phyloP scores from a whole-genome alignment of 2,888 invertebrate species.

The Agrotis clavis region DNA sequence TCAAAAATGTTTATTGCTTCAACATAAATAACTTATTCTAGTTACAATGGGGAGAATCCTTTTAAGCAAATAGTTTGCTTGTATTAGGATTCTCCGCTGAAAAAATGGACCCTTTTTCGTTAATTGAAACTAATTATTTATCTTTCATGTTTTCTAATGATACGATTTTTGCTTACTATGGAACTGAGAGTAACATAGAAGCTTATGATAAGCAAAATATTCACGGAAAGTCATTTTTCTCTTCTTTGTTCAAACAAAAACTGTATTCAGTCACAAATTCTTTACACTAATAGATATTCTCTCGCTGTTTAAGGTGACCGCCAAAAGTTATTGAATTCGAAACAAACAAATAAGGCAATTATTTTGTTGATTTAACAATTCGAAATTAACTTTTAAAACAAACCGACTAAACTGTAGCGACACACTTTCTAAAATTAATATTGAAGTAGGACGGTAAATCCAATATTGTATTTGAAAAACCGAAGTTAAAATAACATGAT shows the following conservation, averaged over 20 bases:
- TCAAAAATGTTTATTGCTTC: too few relatives aligned
- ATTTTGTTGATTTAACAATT: slow-evolving; percentile 27
- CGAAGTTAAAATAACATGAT: slow-evolving; percentile 11
- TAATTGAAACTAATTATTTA: too few relatives aligned
- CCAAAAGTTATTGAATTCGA: slow-evolving; percentile 12
- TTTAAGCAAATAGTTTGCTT: too few relatives aligned
- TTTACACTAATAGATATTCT: too few relatives aligned
- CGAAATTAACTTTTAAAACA: slow-evolving; percentile 17
- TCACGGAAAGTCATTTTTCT: not conserved
- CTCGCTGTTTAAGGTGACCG: not conserved
- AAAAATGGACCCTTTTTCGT: too few relatives aligned
- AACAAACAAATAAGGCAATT: slow-evolving; percentile 39
- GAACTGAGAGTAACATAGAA: not conserved
- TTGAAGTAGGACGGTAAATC: slow-evolving; percentile 37
- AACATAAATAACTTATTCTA: too few relatives aligned
- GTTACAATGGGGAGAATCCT: too few relatives aligned
- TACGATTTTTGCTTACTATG: not conserved
- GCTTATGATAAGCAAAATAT: not conserved
- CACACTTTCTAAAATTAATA: slow-evolving; percentile 33
- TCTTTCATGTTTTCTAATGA: too few relatives aligned
- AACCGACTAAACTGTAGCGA: slow-evolving; percentile 24
- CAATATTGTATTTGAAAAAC: slow-evolving; percentile 24
- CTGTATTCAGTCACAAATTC: too few relatives aligned
- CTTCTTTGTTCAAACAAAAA: not conserved
- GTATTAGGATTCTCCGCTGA: too few relatives aligned